Conservation (phyloP, 2,888 invertebrate species). For the Camptogramma bilineatum region DNA sequence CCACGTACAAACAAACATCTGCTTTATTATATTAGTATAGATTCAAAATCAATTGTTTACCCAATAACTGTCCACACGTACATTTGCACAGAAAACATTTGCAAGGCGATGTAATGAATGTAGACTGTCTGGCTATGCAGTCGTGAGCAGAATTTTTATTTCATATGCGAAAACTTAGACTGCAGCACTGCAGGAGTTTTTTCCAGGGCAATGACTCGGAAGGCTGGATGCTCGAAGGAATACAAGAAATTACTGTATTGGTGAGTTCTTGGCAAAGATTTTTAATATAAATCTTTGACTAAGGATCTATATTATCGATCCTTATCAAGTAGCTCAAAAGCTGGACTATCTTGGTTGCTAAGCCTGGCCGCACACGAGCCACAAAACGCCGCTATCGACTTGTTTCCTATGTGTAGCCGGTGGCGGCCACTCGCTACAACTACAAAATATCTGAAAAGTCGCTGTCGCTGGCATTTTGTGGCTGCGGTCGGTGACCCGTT, state of each 20-base stretch:
- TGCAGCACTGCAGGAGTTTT: slow-evolving; percentile 5
- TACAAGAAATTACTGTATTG: background rate
- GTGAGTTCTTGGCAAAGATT: background rate
- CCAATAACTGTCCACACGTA: background rate
- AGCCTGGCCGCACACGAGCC: no score
- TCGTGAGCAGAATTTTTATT: slow-evolving; percentile 38
- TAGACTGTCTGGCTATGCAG: slow-evolving; percentile 28
- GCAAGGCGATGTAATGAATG: slow-evolving; percentile 39
- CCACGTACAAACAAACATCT: no score
- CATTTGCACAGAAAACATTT: slow-evolving; percentile 33
- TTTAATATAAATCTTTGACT: no score
- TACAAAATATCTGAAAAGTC: no score
- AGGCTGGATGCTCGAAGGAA: background rate
- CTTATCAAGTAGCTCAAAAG: background rate
- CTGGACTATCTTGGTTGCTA: no score
- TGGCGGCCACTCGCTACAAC: no score
- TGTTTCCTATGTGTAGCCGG: no score
- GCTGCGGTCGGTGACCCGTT: no score
- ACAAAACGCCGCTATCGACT: no score
- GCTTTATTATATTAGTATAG: no score
- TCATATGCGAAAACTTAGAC: slow-evolving; percentile 22
- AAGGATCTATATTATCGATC: background rate
- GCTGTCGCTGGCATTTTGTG: no score
- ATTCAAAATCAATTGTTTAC: background rate
- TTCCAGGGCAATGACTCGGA: slow-evolving; percentile 17